Evolutionary conservation across 30 jellyfish, hydroid and myxozoan species (phyloP).

Genomic region (Turritopsis dohrnii): DNA sequence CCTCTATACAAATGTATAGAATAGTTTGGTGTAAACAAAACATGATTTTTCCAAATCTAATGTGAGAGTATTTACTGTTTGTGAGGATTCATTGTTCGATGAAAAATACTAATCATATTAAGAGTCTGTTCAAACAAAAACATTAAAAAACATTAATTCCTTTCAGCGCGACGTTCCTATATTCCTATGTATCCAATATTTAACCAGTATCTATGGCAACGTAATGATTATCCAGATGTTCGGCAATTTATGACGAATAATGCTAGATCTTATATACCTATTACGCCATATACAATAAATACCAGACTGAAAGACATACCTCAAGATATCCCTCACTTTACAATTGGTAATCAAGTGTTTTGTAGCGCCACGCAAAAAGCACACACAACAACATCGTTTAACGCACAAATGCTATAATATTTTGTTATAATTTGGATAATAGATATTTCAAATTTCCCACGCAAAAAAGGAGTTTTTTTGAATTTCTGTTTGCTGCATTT

Average conservation of each 20-base stretch:
- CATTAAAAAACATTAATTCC: not conserved
- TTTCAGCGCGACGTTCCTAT: slow-evolving; percentile 12
- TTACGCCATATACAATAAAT: not conserved
- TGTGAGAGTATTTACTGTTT: no score
- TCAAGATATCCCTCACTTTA: not conserved
- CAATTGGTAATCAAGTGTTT: not conserved
- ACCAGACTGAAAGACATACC: slow-evolving; percentile 2
- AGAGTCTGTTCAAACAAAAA: no score
- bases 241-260: not conserved
- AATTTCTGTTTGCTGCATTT: no score
- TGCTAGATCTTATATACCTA: slow-evolving; percentile 6
- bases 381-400: not conserved
- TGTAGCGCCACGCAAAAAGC: not conserved
- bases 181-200: slow-evolving; percentile 1
- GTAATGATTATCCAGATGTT: not conserved
- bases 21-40: no score
- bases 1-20: no score
- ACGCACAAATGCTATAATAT: not conserved
- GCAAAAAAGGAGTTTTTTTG: no score
- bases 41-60: no score
- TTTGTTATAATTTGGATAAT: no score
- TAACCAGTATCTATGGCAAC: slow-evolving; percentile 1
- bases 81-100: no score
- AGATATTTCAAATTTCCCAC: no score
- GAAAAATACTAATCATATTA: no score